Evolutionary conservation across 37 sponge, comb jelly and placozoan species (phyloP), one percentile per base, ranked within the genome.

Genomic region (Haliclona indistincta): DNA sequence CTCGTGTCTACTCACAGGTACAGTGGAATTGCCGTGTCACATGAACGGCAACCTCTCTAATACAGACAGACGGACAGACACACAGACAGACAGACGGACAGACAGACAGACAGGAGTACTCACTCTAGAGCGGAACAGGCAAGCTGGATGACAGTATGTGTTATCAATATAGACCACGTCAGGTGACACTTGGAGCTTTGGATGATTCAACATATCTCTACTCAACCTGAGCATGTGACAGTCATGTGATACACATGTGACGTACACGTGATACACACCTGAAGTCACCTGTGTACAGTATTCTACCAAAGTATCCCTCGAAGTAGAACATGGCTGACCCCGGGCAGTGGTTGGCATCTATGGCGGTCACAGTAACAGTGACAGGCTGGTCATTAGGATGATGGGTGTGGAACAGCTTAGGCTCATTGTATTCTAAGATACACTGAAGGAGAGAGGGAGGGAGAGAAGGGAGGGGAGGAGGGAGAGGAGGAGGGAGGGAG

Each of bases 321-420:
- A 94, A 97, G 22, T 91, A 73, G 75, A 97, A 97, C 98, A 97
- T 97, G 73, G 88, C 88, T 3, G 98, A 67, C 2, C 98, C 98
- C 4, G 96, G 89, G 60, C 84, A 89, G 60, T 97, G 95, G 67
- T 88, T 74, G 42, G 98, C 93, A 65, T 91, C 87, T 36, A 88
- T 38, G 38, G 84, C 67, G 3, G 95, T 91, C 76, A 97, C 98
- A 26, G 77, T 79, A 53, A 97, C 71, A 62, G 11, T 13, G 25
- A 80, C 73, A 30, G 3, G 71, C 80, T 78, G 61, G 22, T 30
- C 52, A 2, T 45, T 39, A 4, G 81, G 78, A 37, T 68, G 37
- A 37, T 74, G 61, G 38, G 75, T 84, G 20, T 78, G 49, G 10
- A 91, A 22, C 4, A 70, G 56, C n/a, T 5, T 45, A 10, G 86